Evolutionary conservation across 30 jellyfish, hydroid and myxozoan genomes (phyloP).

Genomic region (Aurelia sp.): DNA sequence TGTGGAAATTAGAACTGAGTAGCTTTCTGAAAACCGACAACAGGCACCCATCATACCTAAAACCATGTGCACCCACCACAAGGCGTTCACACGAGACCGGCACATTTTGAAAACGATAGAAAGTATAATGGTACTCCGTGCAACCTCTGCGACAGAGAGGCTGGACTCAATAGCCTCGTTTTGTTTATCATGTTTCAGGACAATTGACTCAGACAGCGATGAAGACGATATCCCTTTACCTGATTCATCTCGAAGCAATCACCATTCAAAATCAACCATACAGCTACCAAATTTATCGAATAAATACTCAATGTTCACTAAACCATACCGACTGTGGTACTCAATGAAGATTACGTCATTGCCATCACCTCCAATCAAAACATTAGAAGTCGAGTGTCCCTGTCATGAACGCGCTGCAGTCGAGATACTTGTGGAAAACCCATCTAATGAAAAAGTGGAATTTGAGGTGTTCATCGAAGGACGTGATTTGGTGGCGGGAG

Average conservation of each 20-base stretch:
- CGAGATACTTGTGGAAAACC: constrained; percentile 81
- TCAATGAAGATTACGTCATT: constrained; percentile 53
- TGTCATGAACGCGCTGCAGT: constrained; percentile 58
- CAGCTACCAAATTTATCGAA: constrained; percentile 48
- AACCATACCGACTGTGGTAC: constrained; percentile 94
- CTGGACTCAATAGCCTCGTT: neutral
- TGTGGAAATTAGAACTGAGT: too few species aligned
- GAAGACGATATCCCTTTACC: constrained; percentile 63
- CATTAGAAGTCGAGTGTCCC: constrained; percentile 61
- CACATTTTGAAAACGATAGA: too few species aligned
- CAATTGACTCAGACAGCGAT: constrained; percentile 77
- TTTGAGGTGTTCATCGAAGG: constrained; percentile 75
- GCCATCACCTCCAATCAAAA: constrained; percentile 77
- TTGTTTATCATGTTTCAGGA: constrained; percentile 1
- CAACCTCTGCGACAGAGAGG: too few species aligned
- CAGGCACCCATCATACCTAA: too few species aligned
- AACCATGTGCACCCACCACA: too few species aligned
- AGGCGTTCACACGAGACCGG: too few species aligned
- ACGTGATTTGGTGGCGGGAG: constrained; percentile 73
- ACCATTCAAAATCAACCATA: constrained; percentile 1
- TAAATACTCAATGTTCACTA: constrained; percentile 24
- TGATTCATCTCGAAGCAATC: constrained; percentile 2
- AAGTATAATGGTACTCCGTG: too few species aligned
- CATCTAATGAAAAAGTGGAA: constrained; percentile 52
- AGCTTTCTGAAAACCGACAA: too few species aligned